A percentile compares a stretch with the other conserved stretches of the same genome.
These are phyloP conservation scores for Palythoa grandiflora DNA, from an alignment of 92 coral and sea anemone species.

Conservation along the genomic window DNA sequence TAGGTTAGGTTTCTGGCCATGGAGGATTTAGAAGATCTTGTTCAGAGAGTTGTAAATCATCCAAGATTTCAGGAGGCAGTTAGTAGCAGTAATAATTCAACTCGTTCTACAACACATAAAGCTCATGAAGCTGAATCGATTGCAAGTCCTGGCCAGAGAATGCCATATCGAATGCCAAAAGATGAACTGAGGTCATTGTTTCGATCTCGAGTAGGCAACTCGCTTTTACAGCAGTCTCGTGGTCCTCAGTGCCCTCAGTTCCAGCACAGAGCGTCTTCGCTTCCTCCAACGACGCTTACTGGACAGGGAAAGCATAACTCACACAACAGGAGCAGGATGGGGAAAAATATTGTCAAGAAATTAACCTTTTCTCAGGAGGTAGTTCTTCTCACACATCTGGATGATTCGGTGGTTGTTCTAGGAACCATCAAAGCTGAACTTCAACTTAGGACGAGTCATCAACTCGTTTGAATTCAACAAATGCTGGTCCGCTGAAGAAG, in stretches of 20 bases:
- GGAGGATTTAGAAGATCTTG: too few species aligned
- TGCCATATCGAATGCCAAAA: slow-evolving; percentile 3
- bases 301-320: slow-evolving; percentile 29
- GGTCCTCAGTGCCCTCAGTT: slow-evolving; percentile 37
- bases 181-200: slow-evolving; percentile 36
- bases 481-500: background rate
- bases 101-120: background rate
- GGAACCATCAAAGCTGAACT: slow-evolving; percentile 21
- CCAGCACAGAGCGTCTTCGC: slow-evolving; percentile 27
- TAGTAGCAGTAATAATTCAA: background rate
- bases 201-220: slow-evolving; percentile 3
- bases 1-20: too few species aligned
- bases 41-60: slow-evolving; percentile 14
- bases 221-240: background rate
- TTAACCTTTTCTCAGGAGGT: slow-evolving; percentile 26
- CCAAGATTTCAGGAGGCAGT: slow-evolving; percentile 19
- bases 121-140: slow-evolving; percentile 1
- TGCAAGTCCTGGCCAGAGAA: background rate
- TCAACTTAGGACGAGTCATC: slow-evolving; percentile 17
- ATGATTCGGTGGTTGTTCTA: background rate
- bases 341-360: slow-evolving; percentile 9
- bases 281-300: slow-evolving; percentile 9
- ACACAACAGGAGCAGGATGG: background rate
- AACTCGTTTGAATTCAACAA: slow-evolving; percentile 14
- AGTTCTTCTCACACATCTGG: slow-evolving; percentile 18